Conservation (phyloP, 2,888 invertebrate genomes). For the Euplagia quadripunctaria region DNA sequence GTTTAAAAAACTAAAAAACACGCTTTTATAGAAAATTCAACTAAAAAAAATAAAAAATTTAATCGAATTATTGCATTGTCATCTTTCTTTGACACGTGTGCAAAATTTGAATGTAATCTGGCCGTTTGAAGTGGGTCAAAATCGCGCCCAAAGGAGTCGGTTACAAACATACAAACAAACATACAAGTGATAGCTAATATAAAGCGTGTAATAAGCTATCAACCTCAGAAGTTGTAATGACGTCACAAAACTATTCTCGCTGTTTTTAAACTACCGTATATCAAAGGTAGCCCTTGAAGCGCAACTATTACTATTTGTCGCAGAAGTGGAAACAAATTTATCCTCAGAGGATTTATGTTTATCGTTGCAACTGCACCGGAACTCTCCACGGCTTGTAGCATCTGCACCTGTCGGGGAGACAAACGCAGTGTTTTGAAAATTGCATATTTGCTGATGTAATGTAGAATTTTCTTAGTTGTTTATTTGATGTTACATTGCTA, state of each 20-base stretch:
- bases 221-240: neutral
- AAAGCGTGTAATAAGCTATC: too few relatives aligned
- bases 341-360: slow-evolving; percentile 36
- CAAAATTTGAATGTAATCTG: too few relatives aligned
- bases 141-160: too few relatives aligned
- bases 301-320: slow-evolving; percentile 25
- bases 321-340: slow-evolving; percentile 32
- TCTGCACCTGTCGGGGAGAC: neutral
- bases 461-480: neutral
- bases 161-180: too few relatives aligned
- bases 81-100: too few relatives aligned
- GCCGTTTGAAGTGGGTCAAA: too few relatives aligned
- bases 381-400: slow-evolving; percentile 14
- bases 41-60: too few relatives aligned
- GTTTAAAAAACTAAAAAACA: too few relatives aligned
- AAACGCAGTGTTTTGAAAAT: neutral
- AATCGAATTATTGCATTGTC: too few relatives aligned
- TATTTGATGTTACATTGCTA: too few relatives aligned
- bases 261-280: neutral
- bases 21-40: too few relatives aligned
- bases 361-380: slow-evolving; percentile 16
- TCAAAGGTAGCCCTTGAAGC: slow-evolving; percentile 19
- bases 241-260: neutral
- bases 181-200: too few relatives aligned
- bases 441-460: neutral